Conservation (phyloP, 2,113 vertebrate species). For the Gallinago undulata region DNA sequence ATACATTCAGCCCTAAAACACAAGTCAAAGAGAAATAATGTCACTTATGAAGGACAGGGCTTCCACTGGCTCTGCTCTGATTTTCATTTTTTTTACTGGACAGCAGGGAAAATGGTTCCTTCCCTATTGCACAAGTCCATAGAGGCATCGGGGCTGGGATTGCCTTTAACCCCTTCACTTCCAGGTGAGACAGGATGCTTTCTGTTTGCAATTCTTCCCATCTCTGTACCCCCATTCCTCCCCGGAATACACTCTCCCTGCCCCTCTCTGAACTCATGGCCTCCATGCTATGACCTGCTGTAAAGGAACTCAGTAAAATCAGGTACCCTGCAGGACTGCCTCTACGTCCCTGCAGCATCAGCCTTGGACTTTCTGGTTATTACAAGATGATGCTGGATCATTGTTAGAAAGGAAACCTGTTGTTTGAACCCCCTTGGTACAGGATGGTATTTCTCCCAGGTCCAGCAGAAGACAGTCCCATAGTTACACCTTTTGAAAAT, state of each 20-base stretch:
- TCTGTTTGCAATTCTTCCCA: not conserved
- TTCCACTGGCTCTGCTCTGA: not conserved
- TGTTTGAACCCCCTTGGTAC: not conserved
- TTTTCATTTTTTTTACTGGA: not conserved
- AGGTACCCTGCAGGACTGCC: not conserved
- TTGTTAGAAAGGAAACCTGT: not conserved
- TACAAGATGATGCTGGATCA: not conserved
- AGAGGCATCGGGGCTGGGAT: not conserved
- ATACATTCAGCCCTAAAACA: not conserved
- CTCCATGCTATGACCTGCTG: not conserved
- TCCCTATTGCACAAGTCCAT: not conserved
- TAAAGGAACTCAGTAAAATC: not conserved
- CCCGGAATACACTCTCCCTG: not conserved
- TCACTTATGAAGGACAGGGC: not conserved
- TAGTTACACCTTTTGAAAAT: conserved; percentile 10
- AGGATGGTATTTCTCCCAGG: not conserved
- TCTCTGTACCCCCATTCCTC: not conserved
- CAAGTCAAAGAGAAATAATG: not conserved
- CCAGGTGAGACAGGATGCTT: not conserved
- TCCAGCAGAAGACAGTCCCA: not conserved
- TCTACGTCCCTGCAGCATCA: not conserved
- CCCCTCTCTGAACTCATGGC: not conserved
- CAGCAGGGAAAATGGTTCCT: not conserved
- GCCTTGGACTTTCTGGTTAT: not conserved
- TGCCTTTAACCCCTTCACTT: not conserved